Base-by-base conservation (phyloP, 2,888 invertebrate species). In the Hypercompe scribonia region DNA sequence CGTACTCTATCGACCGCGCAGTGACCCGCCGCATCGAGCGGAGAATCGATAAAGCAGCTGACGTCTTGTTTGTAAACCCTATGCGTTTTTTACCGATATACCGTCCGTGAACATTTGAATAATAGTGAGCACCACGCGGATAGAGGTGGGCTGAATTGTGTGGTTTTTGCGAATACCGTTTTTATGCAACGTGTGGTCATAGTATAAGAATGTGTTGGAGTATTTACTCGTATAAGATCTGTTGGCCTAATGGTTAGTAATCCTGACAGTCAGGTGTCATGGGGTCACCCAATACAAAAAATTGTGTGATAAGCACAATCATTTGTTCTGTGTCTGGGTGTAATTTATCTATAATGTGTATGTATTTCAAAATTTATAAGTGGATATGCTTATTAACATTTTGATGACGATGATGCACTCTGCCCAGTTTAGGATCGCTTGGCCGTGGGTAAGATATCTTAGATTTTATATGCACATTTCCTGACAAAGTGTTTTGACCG, bases 1-100 rank as follows among this genome's bases (percentile, higher is more conserved):
- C 72, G 72, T 75, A 70, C 70, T 39, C 3, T 69, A 75, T 75
- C 75, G 82, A 84, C 79, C 77, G 79, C 65, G 78, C 72, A 70
- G 74, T 79, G 82, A 79, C 81, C 83, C 75, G 78, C 77, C 84
- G 76, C 83, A 87, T 88, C 87, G 88, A 89, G 76, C 77, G 71
- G 72, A 75, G 70, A 87, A 88, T 88, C 88, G 88, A 88, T 88
- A 81, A 71, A 73, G 69, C 66, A 89, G 88, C 89, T 86, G 86
- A 85, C 82, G 82, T 66, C 24, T 71, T 86, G 85, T 85, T 85
- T 86, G 81, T 86, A 84, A 83, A 86, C 84, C 80, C 64, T 74
- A 78, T 77, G 77, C 80, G 78, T 78, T 84, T 81, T n/a, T 83
- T 82, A 81, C 77, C 82, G 84, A 83, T 81, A 78, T 58, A 76